Evolutionary conservation across 2,113 vertebrate genomes (phyloP).

Genomic region (Microtus ochrogaster): DNA sequence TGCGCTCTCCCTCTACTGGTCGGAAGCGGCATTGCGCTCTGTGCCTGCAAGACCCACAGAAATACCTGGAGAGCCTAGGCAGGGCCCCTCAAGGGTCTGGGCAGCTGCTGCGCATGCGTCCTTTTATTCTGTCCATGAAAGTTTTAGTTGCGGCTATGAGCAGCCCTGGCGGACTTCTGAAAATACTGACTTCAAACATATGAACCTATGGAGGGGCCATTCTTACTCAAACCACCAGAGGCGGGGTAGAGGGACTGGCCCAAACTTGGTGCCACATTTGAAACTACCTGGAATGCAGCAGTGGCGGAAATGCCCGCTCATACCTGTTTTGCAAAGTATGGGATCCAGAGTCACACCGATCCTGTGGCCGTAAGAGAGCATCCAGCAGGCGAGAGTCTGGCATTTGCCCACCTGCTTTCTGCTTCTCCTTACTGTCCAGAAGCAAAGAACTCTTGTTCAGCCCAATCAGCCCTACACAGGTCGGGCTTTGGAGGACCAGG

Average conservation of each 20-base stretch:
- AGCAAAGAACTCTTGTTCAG: neutral
- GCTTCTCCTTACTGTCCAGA: neutral
- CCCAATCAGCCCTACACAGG: no score
- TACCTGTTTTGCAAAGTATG: no score
- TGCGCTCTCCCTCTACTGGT: neutral
- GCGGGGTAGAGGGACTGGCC: neutral
- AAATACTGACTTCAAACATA: neutral
- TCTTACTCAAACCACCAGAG: neutral
- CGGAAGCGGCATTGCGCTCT: neutral
- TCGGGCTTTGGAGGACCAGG: neutral
- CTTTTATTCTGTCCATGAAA: neutral
- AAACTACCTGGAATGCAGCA: no score
- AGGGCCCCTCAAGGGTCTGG: no score
- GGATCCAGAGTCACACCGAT: neutral
- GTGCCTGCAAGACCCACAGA: no score
- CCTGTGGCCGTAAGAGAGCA: no score
- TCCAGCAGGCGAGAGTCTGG: rapidly evolving
- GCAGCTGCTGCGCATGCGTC: no score
- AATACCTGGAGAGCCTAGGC: rapidly evolving
- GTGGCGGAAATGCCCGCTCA: rapidly evolving
- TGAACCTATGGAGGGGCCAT: no score
- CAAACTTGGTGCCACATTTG: neutral
- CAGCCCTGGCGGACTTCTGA: neutral
- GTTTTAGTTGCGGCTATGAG: neutral
- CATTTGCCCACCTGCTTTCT: no score